These are phyloP conservation scores for Parauchenoglanis ngamensis DNA, from an alignment of 2,797 vertebrate species.

Conservation along the genomic window DNA sequence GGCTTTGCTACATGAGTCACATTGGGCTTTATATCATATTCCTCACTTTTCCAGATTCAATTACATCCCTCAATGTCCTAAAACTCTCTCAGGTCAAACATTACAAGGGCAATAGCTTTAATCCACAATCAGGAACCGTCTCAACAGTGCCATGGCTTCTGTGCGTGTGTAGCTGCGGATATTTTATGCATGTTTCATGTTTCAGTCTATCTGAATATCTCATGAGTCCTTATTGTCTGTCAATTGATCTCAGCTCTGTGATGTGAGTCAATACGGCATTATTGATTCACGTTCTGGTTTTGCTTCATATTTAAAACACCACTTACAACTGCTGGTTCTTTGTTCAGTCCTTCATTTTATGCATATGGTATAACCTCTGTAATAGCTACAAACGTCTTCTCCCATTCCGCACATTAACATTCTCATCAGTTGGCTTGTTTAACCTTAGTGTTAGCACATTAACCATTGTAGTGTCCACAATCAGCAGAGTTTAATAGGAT, in stretches of 20 bases:
- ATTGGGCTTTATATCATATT: constrained; percentile 29
- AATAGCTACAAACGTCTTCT: not conserved
- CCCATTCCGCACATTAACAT: not conserved
- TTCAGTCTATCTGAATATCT: constrained; percentile 17
- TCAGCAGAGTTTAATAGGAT: not conserved
- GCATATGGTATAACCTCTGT: not conserved
- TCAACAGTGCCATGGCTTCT: not conserved
- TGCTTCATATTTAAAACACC: constrained; percentile 12
- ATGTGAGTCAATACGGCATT: not conserved
- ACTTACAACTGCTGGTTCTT: not conserved
- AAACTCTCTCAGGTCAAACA: constrained; percentile 33
- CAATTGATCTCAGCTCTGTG: not conserved
- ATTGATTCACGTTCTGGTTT: not conserved
- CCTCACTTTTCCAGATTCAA: constrained; percentile 25
- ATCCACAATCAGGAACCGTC: constrained; percentile 25
- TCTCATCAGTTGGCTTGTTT: not conserved
- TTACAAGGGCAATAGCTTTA: constrained; percentile 36
- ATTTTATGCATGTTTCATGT: constrained; percentile 30
- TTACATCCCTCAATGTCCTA: constrained; percentile 34
- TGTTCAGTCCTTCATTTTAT: not conserved
- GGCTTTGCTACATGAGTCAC: constrained; percentile 27
- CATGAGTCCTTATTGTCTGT: constrained; percentile 8
- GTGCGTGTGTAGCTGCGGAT: not conserved
- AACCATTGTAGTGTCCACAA: not conserved
- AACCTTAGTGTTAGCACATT: not conserved